Evolutionary conservation across 2,888 invertebrate genomes (phyloP).

Genomic region (Lamellibrachia satsuma): DNA sequence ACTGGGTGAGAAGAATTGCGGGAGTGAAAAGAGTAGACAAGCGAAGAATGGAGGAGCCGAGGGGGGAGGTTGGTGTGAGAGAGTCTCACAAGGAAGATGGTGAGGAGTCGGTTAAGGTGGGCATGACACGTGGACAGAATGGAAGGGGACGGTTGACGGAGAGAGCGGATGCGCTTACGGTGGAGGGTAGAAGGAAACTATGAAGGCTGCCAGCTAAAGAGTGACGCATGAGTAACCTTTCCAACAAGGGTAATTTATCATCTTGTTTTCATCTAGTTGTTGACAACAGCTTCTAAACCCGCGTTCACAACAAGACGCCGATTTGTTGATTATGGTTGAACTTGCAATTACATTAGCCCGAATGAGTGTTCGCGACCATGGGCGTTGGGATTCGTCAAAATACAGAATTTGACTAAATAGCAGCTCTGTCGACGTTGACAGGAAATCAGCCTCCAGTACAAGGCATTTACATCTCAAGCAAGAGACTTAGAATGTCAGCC

Average conservation of each 20-base stretch:
- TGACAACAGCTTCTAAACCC: not conserved
- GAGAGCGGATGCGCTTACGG: too few species aligned
- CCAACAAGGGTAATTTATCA: not conserved
- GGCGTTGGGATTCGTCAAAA: not conserved
- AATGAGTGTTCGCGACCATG: not conserved
- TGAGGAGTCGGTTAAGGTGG: too few species aligned
- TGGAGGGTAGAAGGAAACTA: too few species aligned
- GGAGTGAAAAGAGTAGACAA: too few species aligned
- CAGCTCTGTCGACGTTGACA: not conserved
- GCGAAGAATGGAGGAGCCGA: too few species aligned
- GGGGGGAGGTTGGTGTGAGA: too few species aligned
- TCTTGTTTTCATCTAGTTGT: not conserved
- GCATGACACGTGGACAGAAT: too few species aligned
- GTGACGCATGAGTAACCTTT: too few species aligned
- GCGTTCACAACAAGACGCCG: not conserved
- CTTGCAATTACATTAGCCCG: not conserved
- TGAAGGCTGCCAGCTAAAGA: too few species aligned
- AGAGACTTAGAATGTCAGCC: slow-evolving; percentile 1
- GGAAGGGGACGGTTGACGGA: too few species aligned
- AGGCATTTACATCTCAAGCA: not conserved
- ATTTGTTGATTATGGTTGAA: slow-evolving; percentile 17
- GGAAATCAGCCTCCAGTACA: not conserved
- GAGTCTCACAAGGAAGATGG: too few species aligned
- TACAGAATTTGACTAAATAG: not conserved
- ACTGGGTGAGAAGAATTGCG: too few species aligned